Conservation (phyloP, 2,888 invertebrate genomes). For the Calameuta pallipes region DNA sequence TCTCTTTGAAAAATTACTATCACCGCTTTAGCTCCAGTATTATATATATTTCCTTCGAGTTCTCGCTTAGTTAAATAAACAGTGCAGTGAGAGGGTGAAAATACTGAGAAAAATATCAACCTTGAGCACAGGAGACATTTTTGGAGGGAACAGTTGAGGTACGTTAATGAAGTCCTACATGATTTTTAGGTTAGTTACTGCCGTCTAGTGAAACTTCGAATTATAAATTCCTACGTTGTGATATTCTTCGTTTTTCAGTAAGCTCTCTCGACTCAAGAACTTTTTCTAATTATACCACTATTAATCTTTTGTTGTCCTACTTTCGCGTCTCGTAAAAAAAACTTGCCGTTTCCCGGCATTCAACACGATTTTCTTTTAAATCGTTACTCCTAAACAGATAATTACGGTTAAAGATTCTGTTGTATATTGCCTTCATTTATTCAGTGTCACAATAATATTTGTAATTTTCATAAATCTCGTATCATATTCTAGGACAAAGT, state of each 20-base stretch:
- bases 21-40: not conserved
- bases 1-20: not conserved
- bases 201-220: not conserved
- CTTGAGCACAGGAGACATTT: not conserved
- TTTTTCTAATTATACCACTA: not conserved
- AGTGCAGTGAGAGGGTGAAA: not conserved
- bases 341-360: not conserved
- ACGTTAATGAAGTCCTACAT: not conserved
- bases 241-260: not conserved
- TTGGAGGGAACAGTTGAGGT: not conserved
- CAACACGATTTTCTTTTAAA: not conserved
- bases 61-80: not conserved
- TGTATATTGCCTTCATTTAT: not conserved
- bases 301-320: not conserved
- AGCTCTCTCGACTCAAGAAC: not conserved
- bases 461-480: not conserved
- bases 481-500: not conserved
- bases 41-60: not conserved
- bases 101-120: not conserved
- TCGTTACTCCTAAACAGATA: not conserved
- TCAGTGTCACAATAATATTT: not conserved
- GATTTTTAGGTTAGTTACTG: not conserved
- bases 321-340: not conserved
- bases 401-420: not conserved
- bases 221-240: not conserved